Base-by-base conservation (phyloP, 2,888 invertebrate genomes). In the Dinocampus coccinellae region DNA sequence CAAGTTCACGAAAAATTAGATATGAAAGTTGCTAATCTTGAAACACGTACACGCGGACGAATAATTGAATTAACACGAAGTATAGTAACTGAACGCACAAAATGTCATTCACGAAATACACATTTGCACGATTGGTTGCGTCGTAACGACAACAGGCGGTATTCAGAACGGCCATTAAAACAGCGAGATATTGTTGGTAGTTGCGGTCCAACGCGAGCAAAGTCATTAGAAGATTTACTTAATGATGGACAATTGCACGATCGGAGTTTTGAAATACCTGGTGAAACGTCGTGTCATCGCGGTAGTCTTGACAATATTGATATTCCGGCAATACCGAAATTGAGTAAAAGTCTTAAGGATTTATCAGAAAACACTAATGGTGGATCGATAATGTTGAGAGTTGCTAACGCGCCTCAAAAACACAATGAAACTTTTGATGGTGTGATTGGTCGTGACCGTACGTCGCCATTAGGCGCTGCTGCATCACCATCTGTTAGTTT, bases 1-100 rank as follows among this genome's bases (percentile, higher is more conserved):
- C 91, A 92, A 81, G 94, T 95, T 0, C 95, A 95, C 82, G 93
- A 94, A 75, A 91, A 92, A 76, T 87, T 97, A 58, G 94, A 95
- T 74, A 92, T 94, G 77, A 93, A 95, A 80, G 95, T 97, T 0
- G 93, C 94, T 4, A 93, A 93, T 79, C 88, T 95, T 67, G 94
- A 95, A 82, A 91, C 92, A 82, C 91, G 91, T 76, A 94, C 94
- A 0, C 91, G 92, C 80, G 92, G 92, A 16, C 92, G 93, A 83
- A 91, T 94, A 78, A 91, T 93, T 3, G 91, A 93, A 76, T 83
- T 94, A 66, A 92, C 93, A 42, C 91, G 92, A 78, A 91, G 91
- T 71, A 90, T 93, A 1, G 92, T 91, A 0, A 90, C 90, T 0
- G 93, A 93, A 80, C 88, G 92, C 77, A 89, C 90, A 0, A 86